phyloP scores from a whole-genome alignment of 2,888 invertebrate genomes.

The Sinopyrophorus schimmeli region DNA sequence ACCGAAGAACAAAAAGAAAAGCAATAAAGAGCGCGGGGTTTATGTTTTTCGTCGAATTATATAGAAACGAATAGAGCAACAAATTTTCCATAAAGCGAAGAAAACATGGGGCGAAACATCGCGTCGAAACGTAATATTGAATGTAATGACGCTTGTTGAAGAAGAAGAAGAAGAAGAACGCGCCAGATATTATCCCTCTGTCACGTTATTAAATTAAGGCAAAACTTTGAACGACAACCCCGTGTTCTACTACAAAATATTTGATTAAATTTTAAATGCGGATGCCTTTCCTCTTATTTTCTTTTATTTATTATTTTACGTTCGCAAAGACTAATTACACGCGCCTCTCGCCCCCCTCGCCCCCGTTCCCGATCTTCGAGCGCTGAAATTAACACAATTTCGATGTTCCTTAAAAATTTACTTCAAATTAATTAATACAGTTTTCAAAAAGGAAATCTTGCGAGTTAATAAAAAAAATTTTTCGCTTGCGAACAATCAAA shows the following conservation, averaged over 20 bases:
- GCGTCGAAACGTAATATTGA: constrained; percentile 29
- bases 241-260: constrained; percentile 14
- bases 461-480: too few relatives aligned
- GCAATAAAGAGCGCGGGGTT: too few relatives aligned
- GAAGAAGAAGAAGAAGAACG: constrained; percentile 26
- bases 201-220: constrained; percentile 30
- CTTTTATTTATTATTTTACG: constrained; percentile 7
- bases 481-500: too few relatives aligned
- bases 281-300: constrained; percentile 11
- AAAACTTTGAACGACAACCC: constrained; percentile 19
- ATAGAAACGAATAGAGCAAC: constrained; percentile 20
- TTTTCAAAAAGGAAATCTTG: too few relatives aligned
- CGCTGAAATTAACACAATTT: too few relatives aligned
- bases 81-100: constrained; percentile 26
- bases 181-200: constrained; percentile 26
- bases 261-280: constrained; percentile 24
- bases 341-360: too few relatives aligned
- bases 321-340: too few relatives aligned
- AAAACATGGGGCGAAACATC: constrained; percentile 24
- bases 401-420: too few relatives aligned
- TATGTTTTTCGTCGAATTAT: constrained; percentile 21
- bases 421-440: too few relatives aligned
- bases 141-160: constrained; percentile 30
- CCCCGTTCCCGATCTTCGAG: too few relatives aligned
- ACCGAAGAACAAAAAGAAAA: too few relatives aligned